Conservation (phyloP, 2,888 invertebrate genomes). For the Hermaeophaga mercurialis region DNA sequence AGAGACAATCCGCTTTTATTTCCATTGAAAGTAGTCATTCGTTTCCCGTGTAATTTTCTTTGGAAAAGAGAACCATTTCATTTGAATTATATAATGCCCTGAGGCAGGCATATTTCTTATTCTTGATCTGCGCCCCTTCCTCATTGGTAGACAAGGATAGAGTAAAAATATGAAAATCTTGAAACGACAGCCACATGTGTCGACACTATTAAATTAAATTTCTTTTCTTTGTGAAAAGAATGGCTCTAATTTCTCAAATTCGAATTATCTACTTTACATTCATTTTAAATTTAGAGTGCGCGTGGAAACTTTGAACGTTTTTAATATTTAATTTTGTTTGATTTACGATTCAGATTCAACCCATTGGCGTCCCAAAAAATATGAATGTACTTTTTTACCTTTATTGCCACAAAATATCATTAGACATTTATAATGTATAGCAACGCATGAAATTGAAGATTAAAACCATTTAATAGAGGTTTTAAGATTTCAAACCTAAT, state of each 20-base stretch:
- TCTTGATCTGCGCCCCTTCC: slow-evolving; percentile 27
- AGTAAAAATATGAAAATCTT: slow-evolving; percentile 53
- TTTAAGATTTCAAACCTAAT: too few species aligned
- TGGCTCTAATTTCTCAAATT: slow-evolving; percentile 59
- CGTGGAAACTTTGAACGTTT: slow-evolving; percentile 57
- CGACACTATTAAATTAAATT: slow-evolving; percentile 58
- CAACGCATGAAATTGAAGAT: too few species aligned
- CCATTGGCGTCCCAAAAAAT: slow-evolving; percentile 29
- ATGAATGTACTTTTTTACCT: background rate
- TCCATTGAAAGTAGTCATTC: slow-evolving; percentile 14
- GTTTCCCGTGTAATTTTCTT: slow-evolving; percentile 39
- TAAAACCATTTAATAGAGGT: too few species aligned
- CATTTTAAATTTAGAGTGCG: slow-evolving; percentile 59
- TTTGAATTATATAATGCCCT: slow-evolving; percentile 45
- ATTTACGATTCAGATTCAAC: slow-evolving; percentile 56
- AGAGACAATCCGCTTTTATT: slow-evolving; percentile 16
- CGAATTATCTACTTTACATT: slow-evolving; percentile 61
- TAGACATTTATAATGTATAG: too few species aligned
- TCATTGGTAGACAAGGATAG: slow-evolving; percentile 37
- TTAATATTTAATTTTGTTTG: slow-evolving; percentile 61
- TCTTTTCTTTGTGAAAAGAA: slow-evolving; percentile 57
- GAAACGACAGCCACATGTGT: slow-evolving; percentile 59
- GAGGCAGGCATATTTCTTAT: slow-evolving; percentile 36
- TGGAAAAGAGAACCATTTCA: slow-evolving; percentile 43
- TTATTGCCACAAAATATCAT: too few species aligned